Conservation (phyloP, 2,888 invertebrate genomes). For the Perizoma flavofasciatum region DNA sequence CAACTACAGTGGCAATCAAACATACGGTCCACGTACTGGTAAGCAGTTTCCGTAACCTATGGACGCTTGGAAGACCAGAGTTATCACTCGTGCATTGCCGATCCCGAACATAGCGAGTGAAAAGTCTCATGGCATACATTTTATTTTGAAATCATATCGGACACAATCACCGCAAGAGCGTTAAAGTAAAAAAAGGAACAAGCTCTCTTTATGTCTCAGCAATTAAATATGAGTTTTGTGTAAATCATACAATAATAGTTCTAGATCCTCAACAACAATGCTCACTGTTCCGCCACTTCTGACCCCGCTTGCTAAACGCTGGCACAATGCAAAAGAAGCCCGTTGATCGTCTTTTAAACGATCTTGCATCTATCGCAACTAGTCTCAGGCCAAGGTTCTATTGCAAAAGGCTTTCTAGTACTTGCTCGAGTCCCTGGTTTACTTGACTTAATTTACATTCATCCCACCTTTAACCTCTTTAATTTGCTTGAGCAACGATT, state of each 20-base stretch:
- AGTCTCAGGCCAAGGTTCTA: constrained; percentile 64
- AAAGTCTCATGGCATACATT: no score
- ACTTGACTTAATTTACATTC: constrained; percentile 68
- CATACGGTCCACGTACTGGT: no score
- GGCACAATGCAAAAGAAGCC: constrained; percentile 72
- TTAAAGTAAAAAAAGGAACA: constrained; percentile 28
- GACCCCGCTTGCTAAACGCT: constrained; percentile 73
- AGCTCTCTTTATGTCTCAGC: constrained; percentile 44
- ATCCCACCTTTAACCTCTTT: constrained; percentile 73
- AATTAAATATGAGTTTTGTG: constrained; percentile 74
- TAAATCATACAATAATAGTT: constrained; percentile 66
- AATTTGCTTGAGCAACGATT: constrained; percentile 57
- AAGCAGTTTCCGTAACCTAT: no score
- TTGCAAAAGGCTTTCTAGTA: constrained; percentile 80
- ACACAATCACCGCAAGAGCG: constrained; percentile 55
- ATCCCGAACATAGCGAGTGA: no score
- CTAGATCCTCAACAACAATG: constrained; percentile 67
- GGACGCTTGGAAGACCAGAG: no score
- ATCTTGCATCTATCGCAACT: constrained; percentile 72
- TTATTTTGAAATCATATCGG: constrained; percentile 50
- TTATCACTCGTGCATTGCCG: no score
- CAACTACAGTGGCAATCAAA: no score
- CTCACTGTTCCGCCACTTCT: constrained; percentile 55
- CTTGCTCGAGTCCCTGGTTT: constrained; percentile 66
- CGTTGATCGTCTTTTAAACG: constrained; percentile 81